A percentile compares a stretch with the other conserved stretches of the same genome.
Evolutionary conservation across 1,140 invertebrate species (phyloP).

Genomic region (Leptopilina clavipes): DNA sequence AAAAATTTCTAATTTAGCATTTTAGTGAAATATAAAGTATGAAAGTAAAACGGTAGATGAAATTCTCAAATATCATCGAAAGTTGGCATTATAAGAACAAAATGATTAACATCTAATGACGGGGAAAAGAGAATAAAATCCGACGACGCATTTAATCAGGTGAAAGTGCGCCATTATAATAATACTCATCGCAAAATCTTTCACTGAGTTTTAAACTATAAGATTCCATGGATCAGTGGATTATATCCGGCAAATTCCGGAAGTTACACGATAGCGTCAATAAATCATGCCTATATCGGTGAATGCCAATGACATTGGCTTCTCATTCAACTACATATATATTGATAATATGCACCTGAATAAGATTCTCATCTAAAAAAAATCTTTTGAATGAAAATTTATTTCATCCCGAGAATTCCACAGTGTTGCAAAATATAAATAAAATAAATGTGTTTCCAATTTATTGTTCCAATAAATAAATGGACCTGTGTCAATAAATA

Average conservation of each 20-base stretch:
- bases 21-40: no score
- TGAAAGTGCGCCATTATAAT: constrained; percentile 60
- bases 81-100: constrained; percentile 12
- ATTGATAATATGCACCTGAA: background rate
- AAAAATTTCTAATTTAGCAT: no score
- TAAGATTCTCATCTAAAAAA: background rate
- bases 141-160: constrained; percentile 51
- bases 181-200: constrained; percentile 46
- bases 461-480: no score
- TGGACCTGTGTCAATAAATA: no score
- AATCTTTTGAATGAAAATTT: background rate
- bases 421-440: no score
- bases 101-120: constrained; percentile 8
- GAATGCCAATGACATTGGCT: constrained; percentile 8
- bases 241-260: constrained; percentile 58
- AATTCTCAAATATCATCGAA: background rate
- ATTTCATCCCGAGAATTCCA: no score
- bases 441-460: no score
- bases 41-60: no score
- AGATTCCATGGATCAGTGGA: constrained; percentile 55
- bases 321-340: background rate
- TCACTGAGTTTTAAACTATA: constrained; percentile 53
- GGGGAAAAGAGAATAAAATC: constrained; percentile 42
- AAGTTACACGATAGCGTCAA: constrained; percentile 46
- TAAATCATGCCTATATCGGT: constrained; percentile 50